phyloP scores from a whole-genome alignment of 92 coral and sea anemone species.

The Bergia sp. region DNA sequence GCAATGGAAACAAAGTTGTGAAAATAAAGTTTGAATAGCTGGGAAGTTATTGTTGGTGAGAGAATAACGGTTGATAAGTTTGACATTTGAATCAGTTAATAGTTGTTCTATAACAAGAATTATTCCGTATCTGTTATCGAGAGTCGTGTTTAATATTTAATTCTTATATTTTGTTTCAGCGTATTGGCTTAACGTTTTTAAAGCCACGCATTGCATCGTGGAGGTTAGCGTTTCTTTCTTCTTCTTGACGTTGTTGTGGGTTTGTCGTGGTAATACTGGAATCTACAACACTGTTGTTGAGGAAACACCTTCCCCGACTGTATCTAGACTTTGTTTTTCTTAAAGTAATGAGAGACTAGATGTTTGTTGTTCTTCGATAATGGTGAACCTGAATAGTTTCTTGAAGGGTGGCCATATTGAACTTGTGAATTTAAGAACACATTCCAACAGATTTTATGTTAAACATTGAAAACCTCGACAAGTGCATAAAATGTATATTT shows the following conservation, averaged over 20 bases:
- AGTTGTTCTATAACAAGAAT: too few relatives aligned
- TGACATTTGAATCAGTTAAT: too few relatives aligned
- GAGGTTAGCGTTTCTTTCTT: conserved; percentile 66
- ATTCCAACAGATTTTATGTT: too few relatives aligned
- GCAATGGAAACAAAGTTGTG: too few relatives aligned
- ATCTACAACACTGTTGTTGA: background rate
- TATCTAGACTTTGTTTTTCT: background rate
- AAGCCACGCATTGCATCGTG: conserved; percentile 92
- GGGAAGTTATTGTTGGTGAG: too few relatives aligned
- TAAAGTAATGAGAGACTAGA: background rate
- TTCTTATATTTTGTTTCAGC: conserved; percentile 56
- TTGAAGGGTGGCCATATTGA: too few relatives aligned
- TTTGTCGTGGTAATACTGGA: background rate
- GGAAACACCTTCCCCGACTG: background rate
- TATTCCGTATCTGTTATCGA: background rate
- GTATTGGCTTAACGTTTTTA: conserved; percentile 93
- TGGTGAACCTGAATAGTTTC: background rate
- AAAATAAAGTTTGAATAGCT: too few relatives aligned
- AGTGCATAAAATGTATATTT: too few relatives aligned
- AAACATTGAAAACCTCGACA: too few relatives aligned
- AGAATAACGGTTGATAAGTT: too few relatives aligned
- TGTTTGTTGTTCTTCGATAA: too few relatives aligned
- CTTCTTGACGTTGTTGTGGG: background rate
- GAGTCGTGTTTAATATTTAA: background rate
- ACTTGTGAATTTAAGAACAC: too few relatives aligned